These are phyloP conservation scores for Peromyscus aztecus DNA, from an alignment of 2,797 vertebrate genomes.

Conservation along the genomic window DNA sequence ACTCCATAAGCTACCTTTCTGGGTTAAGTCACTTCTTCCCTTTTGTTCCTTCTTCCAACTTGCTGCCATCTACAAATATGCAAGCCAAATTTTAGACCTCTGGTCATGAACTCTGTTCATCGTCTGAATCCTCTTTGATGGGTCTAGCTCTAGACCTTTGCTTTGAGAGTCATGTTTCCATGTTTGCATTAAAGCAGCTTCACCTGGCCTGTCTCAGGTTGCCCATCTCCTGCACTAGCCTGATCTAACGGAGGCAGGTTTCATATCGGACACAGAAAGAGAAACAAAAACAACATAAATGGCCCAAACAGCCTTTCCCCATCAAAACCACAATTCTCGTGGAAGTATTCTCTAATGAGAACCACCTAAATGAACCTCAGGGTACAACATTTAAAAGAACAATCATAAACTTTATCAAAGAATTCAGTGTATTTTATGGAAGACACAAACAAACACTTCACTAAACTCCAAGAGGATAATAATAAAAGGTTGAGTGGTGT, in stretches of 20 bases:
- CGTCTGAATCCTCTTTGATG: neutral
- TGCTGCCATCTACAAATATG: neutral
- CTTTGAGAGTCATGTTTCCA: neutral
- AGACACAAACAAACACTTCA: neutral
- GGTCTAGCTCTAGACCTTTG: neutral
- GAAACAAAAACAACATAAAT: neutral
- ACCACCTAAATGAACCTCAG: too few relatives aligned
- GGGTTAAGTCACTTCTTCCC: too few relatives aligned
- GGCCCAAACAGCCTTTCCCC: neutral
- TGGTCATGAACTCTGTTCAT: neutral
- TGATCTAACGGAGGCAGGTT: neutral
- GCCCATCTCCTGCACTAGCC: neutral
- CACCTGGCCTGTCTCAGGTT: neutral
- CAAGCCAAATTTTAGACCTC: neutral
- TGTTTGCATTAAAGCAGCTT: neutral
- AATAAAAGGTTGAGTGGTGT: neutral
- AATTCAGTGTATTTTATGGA: neutral
- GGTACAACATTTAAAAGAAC: too few relatives aligned
- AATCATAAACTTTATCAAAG: neutral
- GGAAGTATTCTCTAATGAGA: neutral
- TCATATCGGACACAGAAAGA: neutral
- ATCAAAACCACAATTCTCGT: neutral
- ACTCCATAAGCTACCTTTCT: neutral
- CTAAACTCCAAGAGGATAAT: neutral
- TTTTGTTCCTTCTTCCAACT: too few relatives aligned